Evolutionary conservation across 2,113 vertebrate genomes (phyloP).

Genomic region (Oxygymnocypris stewartii): DNA sequence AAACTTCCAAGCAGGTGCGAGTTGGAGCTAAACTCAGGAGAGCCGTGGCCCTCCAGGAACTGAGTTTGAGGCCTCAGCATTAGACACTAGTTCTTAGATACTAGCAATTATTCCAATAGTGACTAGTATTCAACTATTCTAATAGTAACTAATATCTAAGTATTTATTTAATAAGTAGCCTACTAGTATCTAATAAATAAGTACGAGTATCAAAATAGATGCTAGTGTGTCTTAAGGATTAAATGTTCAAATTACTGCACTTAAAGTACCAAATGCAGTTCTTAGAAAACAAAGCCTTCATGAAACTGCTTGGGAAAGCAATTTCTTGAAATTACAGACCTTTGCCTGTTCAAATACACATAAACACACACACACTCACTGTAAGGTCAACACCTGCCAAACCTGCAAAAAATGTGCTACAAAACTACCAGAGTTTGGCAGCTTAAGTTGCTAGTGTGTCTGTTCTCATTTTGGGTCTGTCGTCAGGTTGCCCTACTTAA

Average conservation of each 20-base stretch:
- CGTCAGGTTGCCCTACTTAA: constrained; percentile 46
- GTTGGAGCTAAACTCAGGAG: too few species aligned
- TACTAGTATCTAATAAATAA: too few species aligned
- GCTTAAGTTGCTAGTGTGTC: not conserved
- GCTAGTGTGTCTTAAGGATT: not conserved
- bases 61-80: too few species aligned
- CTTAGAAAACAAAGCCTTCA: not conserved
- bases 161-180: too few species aligned
- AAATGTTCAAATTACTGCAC: not conserved
- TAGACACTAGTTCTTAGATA: too few species aligned
- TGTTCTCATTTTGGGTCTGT: constrained; percentile 19
- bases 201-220: too few species aligned
- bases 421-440: constrained; percentile 1
- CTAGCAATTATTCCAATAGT: too few species aligned
- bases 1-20: too few species aligned
- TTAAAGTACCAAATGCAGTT: not conserved
- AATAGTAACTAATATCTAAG: too few species aligned
- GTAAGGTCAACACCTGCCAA: constrained; percentile 32
- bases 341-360: constrained; percentile 22
- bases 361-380: not conserved
- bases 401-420: not conserved
- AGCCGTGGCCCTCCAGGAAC: too few species aligned
- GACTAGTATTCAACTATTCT: too few species aligned
- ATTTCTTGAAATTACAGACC: constrained; percentile 22
- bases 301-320: constrained; percentile 3